Evolutionary conservation across 2,888 invertebrate genomes (phyloP), one percentile per base, ranked within the genome.

Genomic region (Morpho helenor): DNA sequence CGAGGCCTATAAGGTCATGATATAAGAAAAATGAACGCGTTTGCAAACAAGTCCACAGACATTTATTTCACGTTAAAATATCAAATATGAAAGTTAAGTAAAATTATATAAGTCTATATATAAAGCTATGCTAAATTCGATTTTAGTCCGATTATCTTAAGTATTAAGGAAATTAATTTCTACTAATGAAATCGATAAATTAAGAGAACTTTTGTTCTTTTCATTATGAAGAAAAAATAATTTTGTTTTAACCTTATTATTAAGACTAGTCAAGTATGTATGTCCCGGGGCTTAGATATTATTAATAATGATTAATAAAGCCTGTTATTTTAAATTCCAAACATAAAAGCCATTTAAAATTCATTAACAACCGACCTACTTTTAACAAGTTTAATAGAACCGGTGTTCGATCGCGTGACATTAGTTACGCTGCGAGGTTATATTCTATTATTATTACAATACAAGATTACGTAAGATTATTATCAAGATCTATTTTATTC

Each of bases 301-400:
- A 31, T 31, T 3, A 31, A 31, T 5, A 31, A 31, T 31, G 31
- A 31, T 1, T 31, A 31, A 5, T 31, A 31, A 31, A 31, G 31
- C 31, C 31, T 31, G 31, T 31, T 31, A 31, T 31, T 43, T 7
- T 43, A 39, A 39, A 5, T 10, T 7, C 7, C n/a, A 46, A 52
- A 3, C 39, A 52, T 40, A 45, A 46, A 46, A 39, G 39, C 6
- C 46, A 53, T 50, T 41, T 53, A 8, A 57, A 54, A 46, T 48
- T 44, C n/a, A 52, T 39, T 50, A 47, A 53, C 49, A 55, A 47
- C 10, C 59, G 63, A 63, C 63, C 63, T 50, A 63, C 47, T 56
- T 63, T 56, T 50, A 49, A 46, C 53, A 42, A 59, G 47, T 49
- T 61, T 52, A 52, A 46, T 43, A 45, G 48, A 31, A 59, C 61